Base-by-base conservation (phyloP, 1,140 invertebrate species). In the Nilaparvata lugens region DNA sequence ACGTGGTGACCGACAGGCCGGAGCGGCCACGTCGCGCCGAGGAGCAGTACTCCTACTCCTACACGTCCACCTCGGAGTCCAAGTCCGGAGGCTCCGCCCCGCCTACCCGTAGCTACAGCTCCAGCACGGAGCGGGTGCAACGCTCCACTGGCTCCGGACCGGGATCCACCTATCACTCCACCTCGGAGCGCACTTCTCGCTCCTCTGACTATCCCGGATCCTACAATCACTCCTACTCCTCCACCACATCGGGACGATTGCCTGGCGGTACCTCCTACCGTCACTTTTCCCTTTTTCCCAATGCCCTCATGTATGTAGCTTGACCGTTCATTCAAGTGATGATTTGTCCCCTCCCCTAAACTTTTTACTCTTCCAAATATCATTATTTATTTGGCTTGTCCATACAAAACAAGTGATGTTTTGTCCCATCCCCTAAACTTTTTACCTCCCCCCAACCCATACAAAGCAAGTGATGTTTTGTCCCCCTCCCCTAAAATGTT, bases 211-310 rank as follows among this genome's bases (percentile, higher is more conserved):
- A 86, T 58, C 88, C 88, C 61, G 84, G 88, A 68, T 83, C 86
- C 66, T 91, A 91, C 74, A 77, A 73, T 61, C 81, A 81, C 55
- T 86, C 87, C 68, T 91, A 90, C 75, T 86, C 85, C 65, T 85
- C 86, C 42, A 81, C 81, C 64, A 76, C 81, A 61, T 83, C 83
- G 73, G 89, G 88, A 67, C 81, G 84, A 69, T 79, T 91, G 70
- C 89, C 88, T 56, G 82, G 84, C 66, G 88, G 88, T 70, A 89
- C 87, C 67, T 79, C 75, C 68, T 91, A 90, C 73, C 85, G 88
- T 64, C 88, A 91, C 73, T 91, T 83, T 75, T 88, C 87, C 65
- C 91, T 91, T n/a, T n/a, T n/a, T n/a, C n/a, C n/a, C n/a, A n/a
- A n/a, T n/a, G n/a, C n/a, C 77, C 85, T 87, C 73, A 85, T 91